A percentile compares a stretch with the other conserved stretches of the same genome.
Conservation (phyloP, 2,888 invertebrate species). For the Apamea crenata region DNA sequence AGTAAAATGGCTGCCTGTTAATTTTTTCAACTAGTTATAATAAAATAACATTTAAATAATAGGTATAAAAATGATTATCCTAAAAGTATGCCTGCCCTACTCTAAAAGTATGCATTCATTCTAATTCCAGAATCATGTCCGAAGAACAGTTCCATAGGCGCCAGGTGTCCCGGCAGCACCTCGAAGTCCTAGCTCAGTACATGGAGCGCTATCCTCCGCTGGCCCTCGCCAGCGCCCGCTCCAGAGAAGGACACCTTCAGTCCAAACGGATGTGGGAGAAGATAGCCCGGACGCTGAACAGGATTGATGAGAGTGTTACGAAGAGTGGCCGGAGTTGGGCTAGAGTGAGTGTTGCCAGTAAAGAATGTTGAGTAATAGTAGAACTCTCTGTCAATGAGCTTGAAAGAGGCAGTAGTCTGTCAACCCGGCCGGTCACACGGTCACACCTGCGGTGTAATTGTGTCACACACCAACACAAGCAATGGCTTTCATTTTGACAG, state of each 20-base stretch:
- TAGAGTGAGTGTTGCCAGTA: slow-evolving; percentile 46
- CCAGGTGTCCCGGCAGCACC: slow-evolving; percentile 59
- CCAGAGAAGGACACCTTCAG: slow-evolving; percentile 60
- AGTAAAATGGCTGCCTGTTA: too few relatives aligned
- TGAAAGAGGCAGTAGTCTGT: background rate
- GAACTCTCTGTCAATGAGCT: background rate
- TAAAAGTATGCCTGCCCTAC: too few relatives aligned
- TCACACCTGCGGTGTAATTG: too few relatives aligned
- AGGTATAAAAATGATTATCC: too few relatives aligned
- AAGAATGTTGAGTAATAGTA: background rate
- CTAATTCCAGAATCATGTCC: slow-evolving; percentile 48
- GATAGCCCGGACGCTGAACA: slow-evolving; percentile 66
- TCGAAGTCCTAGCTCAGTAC: slow-evolving; percentile 67
- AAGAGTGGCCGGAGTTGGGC: slow-evolving; percentile 67
- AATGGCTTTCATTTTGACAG: too few relatives aligned
- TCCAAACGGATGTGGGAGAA: slow-evolving; percentile 67
- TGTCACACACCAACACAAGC: too few relatives aligned
- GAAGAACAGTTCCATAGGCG: slow-evolving; percentile 52
- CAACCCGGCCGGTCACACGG: too few relatives aligned
- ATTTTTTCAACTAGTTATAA: too few relatives aligned
- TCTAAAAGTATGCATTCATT: background rate
- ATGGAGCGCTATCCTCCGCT: slow-evolving; percentile 69
- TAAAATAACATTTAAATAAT: too few relatives aligned
- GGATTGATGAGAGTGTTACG: slow-evolving; percentile 57
- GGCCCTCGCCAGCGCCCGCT: slow-evolving; percentile 65